Evolutionary conservation across 2,888 invertebrate genomes (phyloP).

Genomic region (Spilarctia lutea): DNA sequence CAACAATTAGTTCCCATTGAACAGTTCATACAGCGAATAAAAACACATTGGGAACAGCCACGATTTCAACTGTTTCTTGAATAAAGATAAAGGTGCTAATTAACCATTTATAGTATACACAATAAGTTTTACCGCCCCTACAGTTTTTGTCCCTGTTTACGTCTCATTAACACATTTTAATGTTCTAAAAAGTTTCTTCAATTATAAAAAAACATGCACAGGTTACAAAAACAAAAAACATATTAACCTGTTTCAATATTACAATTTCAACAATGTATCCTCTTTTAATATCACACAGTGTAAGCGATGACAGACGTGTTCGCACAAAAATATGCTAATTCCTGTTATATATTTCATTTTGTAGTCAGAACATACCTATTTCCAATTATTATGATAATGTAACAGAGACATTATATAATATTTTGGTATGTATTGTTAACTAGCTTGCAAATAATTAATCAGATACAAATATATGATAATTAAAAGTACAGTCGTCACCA

Average conservation of each 20-base stretch:
- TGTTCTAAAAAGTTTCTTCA: no score
- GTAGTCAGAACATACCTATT: not conserved
- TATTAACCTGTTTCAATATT: not conserved
- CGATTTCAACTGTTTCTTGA: no score
- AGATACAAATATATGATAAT: constrained; percentile 36
- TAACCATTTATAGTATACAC: no score
- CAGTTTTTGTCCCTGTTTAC: no score
- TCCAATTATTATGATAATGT: not conserved
- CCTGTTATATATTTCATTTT: not conserved
- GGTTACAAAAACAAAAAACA: not conserved
- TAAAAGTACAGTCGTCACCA: constrained; percentile 68
- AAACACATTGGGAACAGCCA: no score
- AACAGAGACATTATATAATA: not conserved
- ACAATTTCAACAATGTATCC: not conserved
- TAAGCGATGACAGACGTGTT: not conserved
- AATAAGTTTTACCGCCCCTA: no score
- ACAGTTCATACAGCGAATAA: no score
- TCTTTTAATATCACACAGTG: not conserved
- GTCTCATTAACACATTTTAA: no score
- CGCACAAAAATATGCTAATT: not conserved
- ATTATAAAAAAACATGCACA: not conserved
- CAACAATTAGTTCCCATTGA: no score
- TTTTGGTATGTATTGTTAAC: not conserved
- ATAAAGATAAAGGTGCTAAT: no score
- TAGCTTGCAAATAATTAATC: not conserved